Evolutionary conservation across 2,113 vertebrate genomes (phyloP), one percentile per base, ranked within the genome.

Genomic region (Brachyistius frenatus): DNA sequence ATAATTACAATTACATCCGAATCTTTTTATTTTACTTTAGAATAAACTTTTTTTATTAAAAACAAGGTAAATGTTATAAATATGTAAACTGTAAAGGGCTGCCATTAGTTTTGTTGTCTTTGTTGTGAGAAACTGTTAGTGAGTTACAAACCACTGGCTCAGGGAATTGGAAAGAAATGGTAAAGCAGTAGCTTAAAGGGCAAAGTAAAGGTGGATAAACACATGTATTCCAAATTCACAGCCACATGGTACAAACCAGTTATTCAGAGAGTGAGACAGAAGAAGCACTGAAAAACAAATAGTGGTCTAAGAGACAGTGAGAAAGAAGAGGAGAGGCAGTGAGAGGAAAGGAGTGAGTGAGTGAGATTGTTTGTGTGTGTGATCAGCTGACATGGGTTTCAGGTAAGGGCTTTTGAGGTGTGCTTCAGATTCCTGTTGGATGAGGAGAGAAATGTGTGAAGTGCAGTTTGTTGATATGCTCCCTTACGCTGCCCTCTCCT

Each of bases 401-500:
- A 86, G 84, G 70, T 81, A 68, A 86, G 80, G 74, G 75, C 49
- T 73, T 88, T 89, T 80, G 83, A 93, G 90, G 52, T 88, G 85
- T 79, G 89, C 91, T 89, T 89, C 86, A 89, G 72, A 82, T 66
- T 78, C 57, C 75, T 66, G 77, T 50, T 66, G 58, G 73, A 84
- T 72, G 72, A 81, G 36, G 46, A 68, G 64, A 84, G 66, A 52
- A 66, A 73, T 73, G 66, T 89, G 57, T 87, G 86, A 82, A 90
- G 84, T 87, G 81, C 65, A 78, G 63, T 83, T 89, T 83, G 82
- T 89, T 92, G 83, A 89, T 80, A 78, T 62, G 54, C 78, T 89
- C 80, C 81, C 32, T 68, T 80, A 23, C 13, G 2, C 76, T 49
- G 41, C 16, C 76, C 78, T 84, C 74, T 55, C 41, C 66, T 73